Conservation (phyloP, 2,888 invertebrate species). For the Hylaea fasciaria region DNA sequence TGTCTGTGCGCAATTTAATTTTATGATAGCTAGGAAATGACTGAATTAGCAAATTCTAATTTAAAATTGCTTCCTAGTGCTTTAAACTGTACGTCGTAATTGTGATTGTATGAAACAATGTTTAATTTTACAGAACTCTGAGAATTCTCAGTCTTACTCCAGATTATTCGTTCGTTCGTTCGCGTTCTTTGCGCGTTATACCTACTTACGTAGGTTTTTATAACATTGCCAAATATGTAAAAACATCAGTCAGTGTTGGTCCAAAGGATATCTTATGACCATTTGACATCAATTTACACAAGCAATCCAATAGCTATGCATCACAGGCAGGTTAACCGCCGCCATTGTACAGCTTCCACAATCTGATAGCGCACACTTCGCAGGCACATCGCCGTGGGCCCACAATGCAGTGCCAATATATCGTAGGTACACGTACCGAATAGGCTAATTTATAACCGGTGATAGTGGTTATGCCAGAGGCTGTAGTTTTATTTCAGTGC, state of each 20-base stretch:
- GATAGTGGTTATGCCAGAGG: conserved; percentile 22
- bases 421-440: conserved; percentile 32
- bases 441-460: conserved; percentile 32
- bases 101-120: not conserved
- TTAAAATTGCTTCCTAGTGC: not conserved
- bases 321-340: conserved; percentile 29
- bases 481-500: conserved; percentile 24
- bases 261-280: no score
- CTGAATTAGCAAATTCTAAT: not conserved
- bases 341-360: conserved; percentile 30
- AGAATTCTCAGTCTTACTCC: no score
- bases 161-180: no score
- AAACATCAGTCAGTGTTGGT: no score
- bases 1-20: not conserved
- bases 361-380: conserved; percentile 29
- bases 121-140: no score
- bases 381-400: conserved; percentile 29
- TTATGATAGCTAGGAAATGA: not conserved
- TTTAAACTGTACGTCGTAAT: not conserved
- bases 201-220: no score
- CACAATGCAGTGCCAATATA: conserved; percentile 33
- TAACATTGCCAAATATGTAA: no score
- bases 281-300: conserved; percentile 25
- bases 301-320: conserved; percentile 24
- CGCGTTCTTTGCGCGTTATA: no score